phyloP scores from a whole-genome alignment of 1,140 invertebrate genomes.

The Dolichoris vasculosae region DNA sequence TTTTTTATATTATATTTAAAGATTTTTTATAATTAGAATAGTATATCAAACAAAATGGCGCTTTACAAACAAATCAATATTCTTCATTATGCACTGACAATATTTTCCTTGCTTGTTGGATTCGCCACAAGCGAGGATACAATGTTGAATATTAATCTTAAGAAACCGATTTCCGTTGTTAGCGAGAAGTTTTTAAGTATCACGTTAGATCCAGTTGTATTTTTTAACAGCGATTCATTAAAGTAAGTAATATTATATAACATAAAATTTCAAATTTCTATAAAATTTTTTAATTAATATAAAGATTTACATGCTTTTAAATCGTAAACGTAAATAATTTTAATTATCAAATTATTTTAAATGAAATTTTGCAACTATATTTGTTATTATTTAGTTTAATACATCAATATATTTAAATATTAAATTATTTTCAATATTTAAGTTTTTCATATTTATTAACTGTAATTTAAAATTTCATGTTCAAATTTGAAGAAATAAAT shows the following conservation, averaged over 20 bases:
- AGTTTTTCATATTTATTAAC: too few relatives aligned
- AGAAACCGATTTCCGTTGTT: constrained; percentile 74
- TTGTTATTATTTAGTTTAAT: neutral
- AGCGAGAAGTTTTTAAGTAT: constrained; percentile 80
- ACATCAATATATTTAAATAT: too few relatives aligned
- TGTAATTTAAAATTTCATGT: too few relatives aligned
- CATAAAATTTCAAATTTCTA: too few relatives aligned
- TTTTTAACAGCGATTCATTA: constrained; percentile 67
- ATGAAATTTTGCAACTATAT: neutral
- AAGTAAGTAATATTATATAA: constrained; percentile 66
- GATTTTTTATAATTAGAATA: neutral
- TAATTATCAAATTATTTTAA: neutral
- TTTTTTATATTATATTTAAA: neutral
- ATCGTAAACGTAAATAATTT: neutral
- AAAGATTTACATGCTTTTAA: too few relatives aligned
- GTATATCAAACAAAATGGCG: constrained; percentile 12
- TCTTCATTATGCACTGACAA: neutral
- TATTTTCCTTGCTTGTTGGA: constrained; percentile 16
- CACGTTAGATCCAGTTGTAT: constrained; percentile 76
- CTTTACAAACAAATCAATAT: constrained; percentile 4
- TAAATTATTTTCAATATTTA: too few relatives aligned
- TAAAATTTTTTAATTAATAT: too few relatives aligned
- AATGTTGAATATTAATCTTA: constrained; percentile 64
- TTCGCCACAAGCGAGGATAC: constrained; percentile 56
- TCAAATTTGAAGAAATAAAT: too few relatives aligned